Evolutionary conservation across 2,113 vertebrate genomes (phyloP), one percentile per base, ranked within the genome.

Genomic region (Microcebus ravelobensis): DNA sequence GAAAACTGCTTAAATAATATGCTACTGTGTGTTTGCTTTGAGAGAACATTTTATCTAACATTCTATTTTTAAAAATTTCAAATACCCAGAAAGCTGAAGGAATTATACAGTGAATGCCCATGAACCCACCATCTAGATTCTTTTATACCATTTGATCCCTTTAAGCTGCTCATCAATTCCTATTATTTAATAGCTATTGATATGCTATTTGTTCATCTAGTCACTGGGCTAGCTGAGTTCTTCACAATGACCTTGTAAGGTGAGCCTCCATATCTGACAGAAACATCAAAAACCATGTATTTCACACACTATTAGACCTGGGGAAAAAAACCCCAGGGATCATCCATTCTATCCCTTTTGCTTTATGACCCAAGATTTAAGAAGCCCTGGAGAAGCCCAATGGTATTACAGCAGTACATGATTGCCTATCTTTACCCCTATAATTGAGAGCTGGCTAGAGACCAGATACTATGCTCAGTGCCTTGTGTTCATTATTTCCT

Each of bases 351-450:
- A 70, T 52, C 15, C 42, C 52, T 39, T 87, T 87, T 91, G 17
- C 71, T 95, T 97, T 36, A 45, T 74, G 39, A 70, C 48, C 96
- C 80, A 95, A 27, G 17, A 87, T 87, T 92, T 90, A 77, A 52
- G 52, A 70, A 82, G 17, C 52, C 42, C 55, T 45, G 36, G n/a
- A 52, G 12, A 92, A 90, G 12, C 80, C 15, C 50, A 76, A 1
- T 71, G 45, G 25, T 94, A 23, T 94, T 52, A 86, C 1, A 59
- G 52, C 91, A 91, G 27, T 45, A 13, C 25, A 9, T 92, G 39
- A 80, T 36, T 92, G 61, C 55, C 57, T 42, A 1, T 89, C 29
- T 48, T 63, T 50, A 57, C 7, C 57, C 36, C 36, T 92, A 21
- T 80, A 94, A 90, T 27, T 90, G 84, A 77, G 39, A 86, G 39